Conservation (phyloP, 1,140 invertebrate genomes). For the Amyelois transitella region DNA sequence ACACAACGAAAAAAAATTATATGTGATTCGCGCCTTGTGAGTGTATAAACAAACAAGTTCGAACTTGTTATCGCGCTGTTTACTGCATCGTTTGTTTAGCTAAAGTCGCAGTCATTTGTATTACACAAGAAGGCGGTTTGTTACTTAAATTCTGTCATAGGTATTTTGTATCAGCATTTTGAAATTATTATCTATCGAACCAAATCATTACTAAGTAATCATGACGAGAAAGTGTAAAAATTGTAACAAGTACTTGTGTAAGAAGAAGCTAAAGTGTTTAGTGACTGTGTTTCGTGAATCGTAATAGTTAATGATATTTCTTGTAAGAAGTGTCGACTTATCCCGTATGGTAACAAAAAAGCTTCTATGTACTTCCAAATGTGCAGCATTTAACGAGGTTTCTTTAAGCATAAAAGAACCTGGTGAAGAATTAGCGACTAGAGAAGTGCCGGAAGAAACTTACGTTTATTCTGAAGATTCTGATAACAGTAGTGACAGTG, state of each 20-base stretch:
- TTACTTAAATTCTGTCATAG: too few relatives aligned
- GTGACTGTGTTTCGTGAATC: neutral
- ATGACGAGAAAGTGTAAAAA: neutral
- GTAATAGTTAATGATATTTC: neutral
- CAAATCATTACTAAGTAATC: neutral
- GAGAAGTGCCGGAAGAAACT: too few relatives aligned
- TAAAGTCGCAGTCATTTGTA: neutral
- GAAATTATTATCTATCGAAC: neutral
- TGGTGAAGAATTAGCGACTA: neutral
- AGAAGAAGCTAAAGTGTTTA: neutral
- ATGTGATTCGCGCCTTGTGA: neutral
- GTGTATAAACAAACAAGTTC: too few relatives aligned
- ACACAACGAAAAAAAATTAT: too few relatives aligned
- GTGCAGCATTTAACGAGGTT: neutral
- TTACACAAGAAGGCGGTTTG: too few relatives aligned
- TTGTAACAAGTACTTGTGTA: neutral
- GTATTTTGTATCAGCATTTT: too few relatives aligned
- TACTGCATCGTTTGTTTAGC: too few relatives aligned
- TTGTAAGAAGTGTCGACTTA: too few relatives aligned
- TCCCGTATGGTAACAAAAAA: too few relatives aligned
- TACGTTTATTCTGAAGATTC: too few relatives aligned
- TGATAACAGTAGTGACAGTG: neutral
- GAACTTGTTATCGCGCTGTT: too few relatives aligned
- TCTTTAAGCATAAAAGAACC: too few relatives aligned
- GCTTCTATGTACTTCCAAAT: neutral